Evolutionary conservation across 2,888 invertebrate genomes (phyloP).

Genomic region (Tetheella fluctuosa): DNA sequence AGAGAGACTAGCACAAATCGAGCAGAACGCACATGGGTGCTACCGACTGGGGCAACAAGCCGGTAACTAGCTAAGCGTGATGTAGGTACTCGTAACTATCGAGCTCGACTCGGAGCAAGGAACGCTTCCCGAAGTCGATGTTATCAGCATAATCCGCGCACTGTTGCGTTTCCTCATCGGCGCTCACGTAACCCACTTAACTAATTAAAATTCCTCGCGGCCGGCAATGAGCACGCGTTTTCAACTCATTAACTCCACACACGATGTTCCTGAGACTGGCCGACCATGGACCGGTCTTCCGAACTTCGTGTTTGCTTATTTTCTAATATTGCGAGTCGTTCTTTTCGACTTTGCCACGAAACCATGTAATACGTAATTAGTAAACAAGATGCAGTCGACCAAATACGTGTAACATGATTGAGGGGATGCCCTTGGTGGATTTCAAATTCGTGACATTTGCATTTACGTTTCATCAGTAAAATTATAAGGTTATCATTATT

Average conservation of each 20-base stretch:
- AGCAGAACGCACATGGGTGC: not conserved
- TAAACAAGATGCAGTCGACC: too few relatives aligned
- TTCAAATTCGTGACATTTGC: too few relatives aligned
- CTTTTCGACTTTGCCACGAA: not conserved
- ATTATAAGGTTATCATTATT: too few relatives aligned
- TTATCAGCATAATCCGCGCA: slow-evolving; percentile 44
- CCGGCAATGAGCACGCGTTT: slow-evolving; percentile 61
- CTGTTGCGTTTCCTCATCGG: slow-evolving; percentile 54
- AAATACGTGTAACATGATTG: too few relatives aligned
- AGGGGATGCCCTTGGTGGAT: too few relatives aligned
- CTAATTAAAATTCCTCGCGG: slow-evolving; percentile 73
- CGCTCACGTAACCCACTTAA: slow-evolving; percentile 62
- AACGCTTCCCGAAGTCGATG: slow-evolving; percentile 39
- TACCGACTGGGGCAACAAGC: not conserved
- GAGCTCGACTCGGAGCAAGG: slow-evolving; percentile 28
- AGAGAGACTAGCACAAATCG: not conserved
- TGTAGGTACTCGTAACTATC: not conserved
- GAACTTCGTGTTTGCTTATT: not conserved
- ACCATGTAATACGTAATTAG: too few relatives aligned
- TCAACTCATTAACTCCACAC: slow-evolving; percentile 58
- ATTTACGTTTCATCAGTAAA: too few relatives aligned
- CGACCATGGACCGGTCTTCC: slow-evolving; percentile 19
- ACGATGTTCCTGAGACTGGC: slow-evolving; percentile 26
- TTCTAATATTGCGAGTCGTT: not conserved
- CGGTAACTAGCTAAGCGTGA: not conserved